Evolutionary conservation across 2,113 vertebrate genomes (phyloP), one percentile per base, ranked within the genome.

Genomic region (Chlorodrepanis virens): DNA sequence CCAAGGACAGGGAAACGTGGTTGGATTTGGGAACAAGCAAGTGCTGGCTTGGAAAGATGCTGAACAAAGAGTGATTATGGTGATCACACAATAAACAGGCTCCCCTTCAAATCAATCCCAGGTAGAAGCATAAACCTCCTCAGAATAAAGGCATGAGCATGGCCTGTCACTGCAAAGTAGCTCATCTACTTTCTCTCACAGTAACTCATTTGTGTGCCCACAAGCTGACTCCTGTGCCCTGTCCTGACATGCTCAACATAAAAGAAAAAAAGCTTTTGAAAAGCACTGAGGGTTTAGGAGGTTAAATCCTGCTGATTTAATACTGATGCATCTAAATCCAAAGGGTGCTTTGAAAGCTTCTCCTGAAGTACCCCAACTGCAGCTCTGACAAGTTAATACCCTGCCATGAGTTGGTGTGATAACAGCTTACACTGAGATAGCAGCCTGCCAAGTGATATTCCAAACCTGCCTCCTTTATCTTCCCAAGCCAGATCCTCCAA

Each of bases 351-450:
- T 91, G 88, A 77, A 93, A 96, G 84, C 64, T 31, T 42, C 76
- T 83, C 88, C 57, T 72, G 18, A 88, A 95, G 85, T 29, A 69
- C 42, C 87, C 75, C 72, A 56, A 31, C 52, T 93, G 28, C 80
- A 90, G 94, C 86, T 86, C 75, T 90, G 93, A 97, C 93, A 97
- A 94, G 88, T 90, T 96, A 96, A 95, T 96, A 89, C 88, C 90
- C 92, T 67, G 23, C 81, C 60, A 53, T 2, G 83, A 96, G 92
- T 86, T 81, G 59, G 90, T 14, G 8, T 47, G 93, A 72, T 82
- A 96, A 71, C 57, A 92, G 94, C 94, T 94, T 86, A 93, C 54
- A 28, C 47, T 76, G 72, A 85, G 93, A 92, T n/a, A 70, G 85
- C 84, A 83, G 85, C 93, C 84, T 68, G 84, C 67, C 77, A 68